A percentile compares a stretch with the other conserved stretches of the same genome.
These are phyloP conservation scores for Tenebrosternarchus preto DNA, from an alignment of 2,113 vertebrate genomes.

Conservation along the genomic window DNA sequence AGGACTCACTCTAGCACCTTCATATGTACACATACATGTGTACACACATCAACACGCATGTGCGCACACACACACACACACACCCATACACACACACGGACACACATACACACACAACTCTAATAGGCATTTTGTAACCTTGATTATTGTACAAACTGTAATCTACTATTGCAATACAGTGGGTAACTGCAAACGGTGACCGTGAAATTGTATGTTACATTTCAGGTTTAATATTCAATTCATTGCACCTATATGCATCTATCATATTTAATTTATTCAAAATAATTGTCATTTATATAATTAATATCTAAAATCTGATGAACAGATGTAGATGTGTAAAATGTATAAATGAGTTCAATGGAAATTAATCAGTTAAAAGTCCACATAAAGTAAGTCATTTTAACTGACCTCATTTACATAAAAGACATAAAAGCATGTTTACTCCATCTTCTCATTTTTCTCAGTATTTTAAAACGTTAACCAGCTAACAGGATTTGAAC, in stretches of 20 bases:
- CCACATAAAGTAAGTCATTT: neutral
- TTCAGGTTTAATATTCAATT: neutral
- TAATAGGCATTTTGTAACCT: slow-evolving; percentile 13
- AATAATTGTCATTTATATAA: too few species aligned
- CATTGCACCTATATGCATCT: too few species aligned
- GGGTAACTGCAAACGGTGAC: neutral
- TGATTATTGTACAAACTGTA: slow-evolving; percentile 14
- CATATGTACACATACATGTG: neutral
- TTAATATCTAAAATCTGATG: too few species aligned
- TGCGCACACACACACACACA: neutral
- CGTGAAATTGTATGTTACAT: too few species aligned
- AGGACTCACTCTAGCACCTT: neutral
- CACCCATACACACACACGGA: neutral
- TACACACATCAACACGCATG: too few species aligned
- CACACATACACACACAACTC: neutral
- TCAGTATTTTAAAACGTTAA: neutral
- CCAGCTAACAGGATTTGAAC: too few species aligned
- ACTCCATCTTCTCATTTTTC: neutral
- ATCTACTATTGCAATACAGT: neutral
- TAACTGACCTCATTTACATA: neutral
- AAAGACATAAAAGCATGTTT: too few species aligned
- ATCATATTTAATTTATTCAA: too few species aligned
- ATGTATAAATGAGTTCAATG: neutral
- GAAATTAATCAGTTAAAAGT: neutral
- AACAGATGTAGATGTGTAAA: neutral